Percentiles rank a stretch among this genome's conserved stretches.
These are phyloP conservation scores for Nowickia ferox DNA, from an alignment of 2,888 invertebrate genomes.

Conservation along the genomic window DNA sequence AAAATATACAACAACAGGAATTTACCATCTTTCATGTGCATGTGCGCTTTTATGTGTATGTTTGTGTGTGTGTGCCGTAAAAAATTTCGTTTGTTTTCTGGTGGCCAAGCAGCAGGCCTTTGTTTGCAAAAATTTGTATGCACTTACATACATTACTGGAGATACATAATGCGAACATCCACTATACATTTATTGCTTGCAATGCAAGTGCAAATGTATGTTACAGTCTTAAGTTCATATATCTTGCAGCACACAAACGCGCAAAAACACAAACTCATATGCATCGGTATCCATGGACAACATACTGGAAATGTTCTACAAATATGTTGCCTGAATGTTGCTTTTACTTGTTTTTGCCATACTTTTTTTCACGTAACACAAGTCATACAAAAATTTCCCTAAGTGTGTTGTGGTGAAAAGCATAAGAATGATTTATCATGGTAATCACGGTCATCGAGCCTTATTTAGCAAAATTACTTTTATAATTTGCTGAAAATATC, in stretches of 20 bases:
- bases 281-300: background rate
- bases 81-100: slow-evolving; percentile 53
- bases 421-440: slow-evolving; percentile 17
- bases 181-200: background rate
- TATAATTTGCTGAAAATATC: background rate
- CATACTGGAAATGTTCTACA: slow-evolving; percentile 31
- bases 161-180: slow-evolving; percentile 33
- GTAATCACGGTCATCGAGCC: slow-evolving; percentile 18
- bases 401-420: background rate
- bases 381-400: slow-evolving; percentile 12
- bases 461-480: slow-evolving; percentile 22
- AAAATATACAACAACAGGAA: slow-evolving; percentile 22
- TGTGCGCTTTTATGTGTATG: slow-evolving; percentile 41
- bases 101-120: slow-evolving; percentile 62
- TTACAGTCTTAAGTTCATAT: slow-evolving; percentile 41
- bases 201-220: slow-evolving; percentile 42
- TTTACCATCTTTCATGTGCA: slow-evolving; percentile 32
- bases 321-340: slow-evolving; percentile 18
- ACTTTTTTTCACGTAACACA: slow-evolving; percentile 2
- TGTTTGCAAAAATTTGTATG: slow-evolving; percentile 20
- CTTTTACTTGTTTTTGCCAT: background rate
- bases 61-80: slow-evolving; percentile 33
- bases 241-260: slow-evolving; percentile 13
- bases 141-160: slow-evolving; percentile 29
- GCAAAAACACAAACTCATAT: background rate